These are phyloP conservation scores for Furcula furcula DNA, from an alignment of 2,888 invertebrate genomes.

Conservation along the genomic window DNA sequence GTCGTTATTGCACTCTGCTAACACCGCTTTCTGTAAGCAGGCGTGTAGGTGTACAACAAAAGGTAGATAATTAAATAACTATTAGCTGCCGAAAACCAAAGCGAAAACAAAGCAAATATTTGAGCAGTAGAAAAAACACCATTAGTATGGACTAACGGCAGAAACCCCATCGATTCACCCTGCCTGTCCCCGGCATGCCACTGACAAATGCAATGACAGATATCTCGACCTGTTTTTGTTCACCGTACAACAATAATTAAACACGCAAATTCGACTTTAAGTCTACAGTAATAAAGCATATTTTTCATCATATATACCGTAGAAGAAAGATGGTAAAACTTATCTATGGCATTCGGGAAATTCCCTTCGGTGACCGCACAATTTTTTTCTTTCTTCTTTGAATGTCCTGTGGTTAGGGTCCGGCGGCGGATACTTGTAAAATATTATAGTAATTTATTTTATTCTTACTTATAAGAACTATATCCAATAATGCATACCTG, in stretches of 20 bases:
- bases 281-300: conserved; percentile 3
- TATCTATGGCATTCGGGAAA: conserved; percentile 24
- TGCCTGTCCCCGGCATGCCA: conserved; percentile 33
- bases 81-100: conserved; percentile 16
- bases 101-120: conserved; percentile 24
- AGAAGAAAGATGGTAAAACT: conserved; percentile 11
- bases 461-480: neutral
- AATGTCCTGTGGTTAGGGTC: conserved; percentile 23
- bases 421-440: conserved; percentile 6
- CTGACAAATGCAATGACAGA: conserved; percentile 48
- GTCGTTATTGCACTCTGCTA: too few relatives aligned
- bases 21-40: too few relatives aligned
- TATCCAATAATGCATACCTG: conserved; percentile 18
- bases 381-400: conserved; percentile 27
- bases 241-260: conserved; percentile 9
- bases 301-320: conserved; percentile 9
- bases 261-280: conserved; percentile 9
- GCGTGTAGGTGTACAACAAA: neutral
- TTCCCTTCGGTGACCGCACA: conserved; percentile 34
- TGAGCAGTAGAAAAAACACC: conserved; percentile 21
- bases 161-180: conserved; percentile 34
- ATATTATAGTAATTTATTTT: conserved; percentile 19
- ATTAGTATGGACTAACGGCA: conserved; percentile 14
- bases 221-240: conserved; percentile 33
- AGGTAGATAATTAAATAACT: neutral